Evolutionary conservation across 2,888 invertebrate species (phyloP), one percentile per base, ranked within the genome.

Genomic region (Anorthoa munda): DNA sequence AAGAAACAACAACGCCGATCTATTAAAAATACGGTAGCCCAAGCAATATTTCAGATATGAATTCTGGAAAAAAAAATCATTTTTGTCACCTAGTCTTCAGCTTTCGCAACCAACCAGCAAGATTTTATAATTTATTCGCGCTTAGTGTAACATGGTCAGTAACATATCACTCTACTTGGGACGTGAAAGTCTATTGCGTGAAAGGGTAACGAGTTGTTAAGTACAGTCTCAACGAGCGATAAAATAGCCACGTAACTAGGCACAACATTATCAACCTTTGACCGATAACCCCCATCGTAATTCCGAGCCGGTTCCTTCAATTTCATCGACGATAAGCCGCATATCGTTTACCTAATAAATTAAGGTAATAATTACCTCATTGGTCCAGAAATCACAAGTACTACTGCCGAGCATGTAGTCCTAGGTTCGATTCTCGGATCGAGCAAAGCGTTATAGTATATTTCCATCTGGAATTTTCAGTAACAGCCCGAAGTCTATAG

Each of bases 291-390:
- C 9, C 39, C 5, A 51, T 53, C 46, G 60, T 58, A 82, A 82
- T 77, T 77, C 46, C 45, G 5, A 61, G 18, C 51, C 3, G 12
- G 58, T 59, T 55, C 65, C 75, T 61, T 71, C 23, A 68, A 45
- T 74, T 79, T 56, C 31, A 64, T 68, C 68, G 58, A 11, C 45
- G 39, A 58, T 59, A 71, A 66, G 45, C 23, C 23, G 18, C 50
- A 9, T 75, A 51, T 51, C 21, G 73, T 61, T 79, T 56, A 65
- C 72, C 48, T 60, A 26, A 68, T 78, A 72, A 67, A 78, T 79
- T 67, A 65, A 56, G 50, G 31, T 31, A 31, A 31, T 31, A 31
- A 31, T 5, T 31, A 2, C 31, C 31, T 31, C 31, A 31, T 31
- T 31, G 7, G 5, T 31, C 31, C 7, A 31, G 31, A 31, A 31